phyloP scores from a whole-genome alignment of 2,797 vertebrate genomes.

The Dryobates pubescens region DNA sequence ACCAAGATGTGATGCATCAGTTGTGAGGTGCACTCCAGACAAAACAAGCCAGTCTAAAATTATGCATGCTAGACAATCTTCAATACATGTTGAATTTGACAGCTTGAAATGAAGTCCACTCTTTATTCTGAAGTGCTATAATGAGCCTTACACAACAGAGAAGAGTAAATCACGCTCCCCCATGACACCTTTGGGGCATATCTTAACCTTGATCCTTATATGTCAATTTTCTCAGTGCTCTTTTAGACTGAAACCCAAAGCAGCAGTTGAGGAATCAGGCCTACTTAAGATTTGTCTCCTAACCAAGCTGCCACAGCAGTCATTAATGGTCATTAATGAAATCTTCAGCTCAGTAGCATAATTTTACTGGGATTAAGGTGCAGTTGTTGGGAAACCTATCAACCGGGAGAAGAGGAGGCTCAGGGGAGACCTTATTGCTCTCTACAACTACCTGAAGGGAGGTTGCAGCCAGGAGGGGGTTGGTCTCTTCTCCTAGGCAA shows the following conservation, averaged over 20 bases:
- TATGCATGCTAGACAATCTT: not conserved
- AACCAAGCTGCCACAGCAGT: not conserved
- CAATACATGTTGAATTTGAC: not conserved
- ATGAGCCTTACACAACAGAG: not conserved
- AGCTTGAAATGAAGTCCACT: not conserved
- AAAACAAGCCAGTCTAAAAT: not conserved
- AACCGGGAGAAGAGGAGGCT: no score
- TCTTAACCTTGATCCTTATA: not conserved
- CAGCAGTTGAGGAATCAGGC: not conserved
- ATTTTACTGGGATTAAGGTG: not conserved
- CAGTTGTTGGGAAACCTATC: not conserved
- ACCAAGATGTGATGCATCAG: not conserved
- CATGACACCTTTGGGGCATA: accelerated
- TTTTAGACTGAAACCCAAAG: not conserved
- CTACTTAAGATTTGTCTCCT: not conserved
- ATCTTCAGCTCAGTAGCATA: not conserved
- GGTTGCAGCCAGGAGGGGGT: no score
- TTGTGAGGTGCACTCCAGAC: not conserved
- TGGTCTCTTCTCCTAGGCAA: no score
- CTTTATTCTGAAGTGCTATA: not conserved
- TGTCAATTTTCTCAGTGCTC: not conserved
- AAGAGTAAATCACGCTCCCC: not conserved
- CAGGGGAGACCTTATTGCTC: no score
- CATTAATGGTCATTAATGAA: not conserved
- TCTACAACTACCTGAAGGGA: no score